Percentiles rank a stretch among this genome's conserved stretches.
These are phyloP conservation scores for Pseudorhombus dupliciocellatus DNA, from an alignment of 2,113 vertebrate genomes.

Conservation along the genomic window DNA sequence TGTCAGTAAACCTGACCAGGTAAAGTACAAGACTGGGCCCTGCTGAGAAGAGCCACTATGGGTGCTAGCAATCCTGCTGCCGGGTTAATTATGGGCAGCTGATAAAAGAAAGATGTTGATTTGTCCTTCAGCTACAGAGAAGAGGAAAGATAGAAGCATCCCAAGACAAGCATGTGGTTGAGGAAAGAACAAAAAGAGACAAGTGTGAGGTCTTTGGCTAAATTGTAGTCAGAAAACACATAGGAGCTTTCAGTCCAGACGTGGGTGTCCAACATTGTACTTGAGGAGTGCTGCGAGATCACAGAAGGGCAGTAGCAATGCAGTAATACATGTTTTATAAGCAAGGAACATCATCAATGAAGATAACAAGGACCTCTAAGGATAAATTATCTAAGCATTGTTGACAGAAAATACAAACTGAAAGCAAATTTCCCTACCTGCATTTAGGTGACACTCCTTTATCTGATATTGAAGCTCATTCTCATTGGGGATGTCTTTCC, in stretches of 20 bases:
- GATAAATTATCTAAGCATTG: not conserved
- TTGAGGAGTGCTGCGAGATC: not conserved
- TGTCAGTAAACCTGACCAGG: not conserved
- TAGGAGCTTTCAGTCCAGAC: not conserved
- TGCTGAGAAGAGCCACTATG: not conserved
- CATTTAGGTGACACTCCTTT: constrained; percentile 97
- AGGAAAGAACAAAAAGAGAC: constrained; percentile 50
- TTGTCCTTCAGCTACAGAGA: constrained; percentile 17
- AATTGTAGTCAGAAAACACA: not conserved
- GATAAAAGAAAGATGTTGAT: constrained; percentile 17
- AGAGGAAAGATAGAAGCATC: constrained; percentile 26
- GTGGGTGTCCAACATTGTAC: not conserved
- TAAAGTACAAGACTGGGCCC: not conserved
- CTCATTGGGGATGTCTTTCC: constrained; percentile 99
- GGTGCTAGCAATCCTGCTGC: not conserved
- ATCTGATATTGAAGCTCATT: constrained; percentile 99
- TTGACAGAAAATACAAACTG: not conserved
- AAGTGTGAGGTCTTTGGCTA: constrained; percentile 10
- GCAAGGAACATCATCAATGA: too few relatives aligned
- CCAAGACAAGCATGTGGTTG: constrained; percentile 54
- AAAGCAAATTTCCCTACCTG: constrained; percentile 81
- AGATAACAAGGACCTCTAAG: not conserved
- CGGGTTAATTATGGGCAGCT: not conserved
- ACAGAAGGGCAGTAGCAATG: not conserved
- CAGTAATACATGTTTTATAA: too few relatives aligned